phyloP scores from a whole-genome alignment of 2,888 invertebrate genomes.

The Pandemis heparana region DNA sequence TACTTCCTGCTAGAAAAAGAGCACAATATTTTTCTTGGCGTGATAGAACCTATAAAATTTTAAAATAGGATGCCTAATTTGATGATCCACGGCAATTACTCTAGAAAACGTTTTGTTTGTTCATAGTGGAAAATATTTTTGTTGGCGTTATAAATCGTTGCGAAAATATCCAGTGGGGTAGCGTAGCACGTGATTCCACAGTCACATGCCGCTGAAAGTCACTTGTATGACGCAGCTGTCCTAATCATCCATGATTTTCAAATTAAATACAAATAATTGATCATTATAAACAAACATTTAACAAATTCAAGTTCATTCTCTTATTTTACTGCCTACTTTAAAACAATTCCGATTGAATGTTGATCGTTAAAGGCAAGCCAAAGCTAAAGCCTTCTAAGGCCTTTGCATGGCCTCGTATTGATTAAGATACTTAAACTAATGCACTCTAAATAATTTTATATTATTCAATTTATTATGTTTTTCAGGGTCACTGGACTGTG shows the following conservation, averaged over 20 bases:
- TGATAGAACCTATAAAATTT: background rate
- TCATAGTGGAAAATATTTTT: background rate
- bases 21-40: constrained; percentile 17
- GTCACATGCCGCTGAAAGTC: background rate
- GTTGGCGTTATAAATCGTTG: background rate
- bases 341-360: background rate
- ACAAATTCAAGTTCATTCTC: too few relatives aligned
- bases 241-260: too few relatives aligned
- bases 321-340: background rate
- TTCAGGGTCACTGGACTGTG: constrained; percentile 24
- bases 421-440: constrained; percentile 16
- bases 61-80: background rate
- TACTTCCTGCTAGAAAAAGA: constrained; percentile 6
- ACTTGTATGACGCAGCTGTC: background rate
- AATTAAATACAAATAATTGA: too few relatives aligned
- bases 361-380: constrained; percentile 3
- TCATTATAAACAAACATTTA: too few relatives aligned
- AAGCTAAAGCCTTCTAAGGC: background rate
- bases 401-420: constrained; percentile 19
- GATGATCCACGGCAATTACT: background rate
- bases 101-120: background rate
- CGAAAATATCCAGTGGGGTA: background rate
- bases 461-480: background rate
- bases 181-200: background rate
- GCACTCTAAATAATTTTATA: constrained; percentile 8